These are phyloP conservation scores for Chloroclysta siterata DNA, from an alignment of 2,888 invertebrate species.

Conservation along the genomic window DNA sequence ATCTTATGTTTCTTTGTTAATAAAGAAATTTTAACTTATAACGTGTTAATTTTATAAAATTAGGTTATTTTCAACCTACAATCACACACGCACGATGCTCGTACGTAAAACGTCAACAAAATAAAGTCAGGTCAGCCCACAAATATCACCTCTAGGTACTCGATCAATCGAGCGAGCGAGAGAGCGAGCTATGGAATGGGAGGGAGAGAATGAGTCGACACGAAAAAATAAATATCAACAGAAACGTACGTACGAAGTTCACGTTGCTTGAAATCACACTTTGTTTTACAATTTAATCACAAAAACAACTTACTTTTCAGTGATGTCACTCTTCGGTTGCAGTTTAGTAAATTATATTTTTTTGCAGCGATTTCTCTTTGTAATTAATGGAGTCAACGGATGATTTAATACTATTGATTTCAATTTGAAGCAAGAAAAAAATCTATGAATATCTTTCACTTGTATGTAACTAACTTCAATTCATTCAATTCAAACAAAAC, in stretches of 20 bases:
- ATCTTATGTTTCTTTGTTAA: constrained; percentile 4
- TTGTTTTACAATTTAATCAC: neutral
- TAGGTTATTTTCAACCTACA: constrained; percentile 14
- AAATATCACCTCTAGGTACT: too few species aligned
- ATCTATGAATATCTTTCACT: too few species aligned
- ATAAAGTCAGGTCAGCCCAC: constrained; percentile 10
- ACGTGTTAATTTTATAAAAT: constrained; percentile 16
- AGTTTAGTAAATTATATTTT: neutral
- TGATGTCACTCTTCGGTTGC: neutral
- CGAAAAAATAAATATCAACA: too few species aligned
- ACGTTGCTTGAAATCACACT: constrained; percentile 2
- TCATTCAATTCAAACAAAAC: too few species aligned
- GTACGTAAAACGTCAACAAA: constrained; percentile 9
- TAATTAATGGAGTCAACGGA: neutral
- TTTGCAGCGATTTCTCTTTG: neutral
- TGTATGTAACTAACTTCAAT: too few species aligned
- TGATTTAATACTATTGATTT: neutral
- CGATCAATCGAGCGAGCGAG: too few species aligned
- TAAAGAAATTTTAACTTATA: neutral
- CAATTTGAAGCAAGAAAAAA: neutral
- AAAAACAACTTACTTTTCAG: neutral
- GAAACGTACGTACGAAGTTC: constrained; percentile 21
- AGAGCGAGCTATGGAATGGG: too few species aligned
- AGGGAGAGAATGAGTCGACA: too few species aligned
- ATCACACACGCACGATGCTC: constrained; percentile 9